Evolutionary conservation across 2,797 vertebrate genomes (phyloP).

Genomic region (Aulostomus chinensis): DNA sequence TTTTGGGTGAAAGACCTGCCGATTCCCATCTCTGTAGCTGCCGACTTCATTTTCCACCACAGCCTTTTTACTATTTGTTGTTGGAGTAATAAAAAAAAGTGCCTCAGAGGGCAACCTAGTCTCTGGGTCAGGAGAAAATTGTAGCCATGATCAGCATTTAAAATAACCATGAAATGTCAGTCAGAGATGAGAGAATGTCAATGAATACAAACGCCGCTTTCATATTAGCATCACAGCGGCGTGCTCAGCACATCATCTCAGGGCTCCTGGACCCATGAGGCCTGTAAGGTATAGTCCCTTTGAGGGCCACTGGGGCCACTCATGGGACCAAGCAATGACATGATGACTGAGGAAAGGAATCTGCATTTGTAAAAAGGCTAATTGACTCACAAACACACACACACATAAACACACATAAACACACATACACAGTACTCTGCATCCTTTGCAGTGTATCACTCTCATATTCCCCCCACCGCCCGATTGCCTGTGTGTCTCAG

Average conservation of each 20-base stretch:
- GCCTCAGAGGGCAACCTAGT: too few relatives aligned
- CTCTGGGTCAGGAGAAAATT: too few relatives aligned
- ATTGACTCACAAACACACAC: too few relatives aligned
- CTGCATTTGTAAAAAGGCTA: constrained; percentile 73
- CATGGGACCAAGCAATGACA: constrained; percentile 49
- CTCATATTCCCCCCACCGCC: constrained; percentile 70
- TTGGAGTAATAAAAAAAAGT: too few relatives aligned
- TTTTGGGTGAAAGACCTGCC: too few relatives aligned
- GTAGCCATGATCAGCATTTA: too few relatives aligned
- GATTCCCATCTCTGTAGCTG: too few relatives aligned
- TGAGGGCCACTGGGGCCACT: constrained; percentile 48
- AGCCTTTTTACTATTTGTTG: too few relatives aligned
- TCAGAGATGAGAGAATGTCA: constrained; percentile 29
- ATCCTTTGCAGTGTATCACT: constrained; percentile 66
- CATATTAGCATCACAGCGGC: constrained; percentile 8
- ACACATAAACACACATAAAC: too few relatives aligned
- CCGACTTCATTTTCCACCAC: too few relatives aligned
- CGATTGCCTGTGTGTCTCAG: constrained; percentile 50
- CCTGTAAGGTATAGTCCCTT: too few relatives aligned
- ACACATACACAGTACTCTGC: constrained; percentile 62
- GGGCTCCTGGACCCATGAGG: constrained; percentile 36
- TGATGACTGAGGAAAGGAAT: constrained; percentile 66
- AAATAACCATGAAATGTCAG: constrained; percentile 14
- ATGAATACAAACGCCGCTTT: constrained; percentile 58
- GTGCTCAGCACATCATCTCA: constrained; percentile 23